These are phyloP conservation scores for Abrostola tripartita DNA, from an alignment of 2,888 invertebrate genomes.

Conservation along the genomic window DNA sequence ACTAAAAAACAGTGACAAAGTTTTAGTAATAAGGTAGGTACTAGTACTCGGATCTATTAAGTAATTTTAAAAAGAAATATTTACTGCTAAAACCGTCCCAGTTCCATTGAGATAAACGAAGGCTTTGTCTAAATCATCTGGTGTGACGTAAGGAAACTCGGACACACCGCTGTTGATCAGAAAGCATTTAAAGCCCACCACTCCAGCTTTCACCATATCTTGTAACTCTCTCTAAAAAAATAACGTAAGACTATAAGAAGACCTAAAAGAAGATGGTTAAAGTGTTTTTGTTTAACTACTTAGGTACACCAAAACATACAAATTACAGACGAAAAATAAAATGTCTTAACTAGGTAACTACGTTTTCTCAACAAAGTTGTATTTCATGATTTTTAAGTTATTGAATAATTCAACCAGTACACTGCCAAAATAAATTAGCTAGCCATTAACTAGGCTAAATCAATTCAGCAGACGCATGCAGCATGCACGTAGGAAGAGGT, in stretches of 20 bases:
- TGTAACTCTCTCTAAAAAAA: constrained; percentile 83
- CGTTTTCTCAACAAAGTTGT: too few relatives aligned
- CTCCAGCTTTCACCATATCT: constrained; percentile 88
- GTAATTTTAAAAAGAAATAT: constrained; percentile 37
- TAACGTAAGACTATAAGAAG: background rate
- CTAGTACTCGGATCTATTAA: background rate
- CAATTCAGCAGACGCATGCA: background rate
- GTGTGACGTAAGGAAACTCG: constrained; percentile 90
- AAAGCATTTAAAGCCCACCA: constrained; percentile 92
- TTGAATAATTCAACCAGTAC: background rate
- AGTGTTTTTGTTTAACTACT: background rate
- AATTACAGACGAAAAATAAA: too few relatives aligned
- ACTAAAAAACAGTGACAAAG: constrained; percentile 73
- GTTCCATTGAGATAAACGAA: constrained; percentile 87
- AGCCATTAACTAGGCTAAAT: background rate
- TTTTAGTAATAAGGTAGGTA: background rate
- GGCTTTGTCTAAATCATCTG: constrained; percentile 86
- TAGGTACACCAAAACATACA: background rate
- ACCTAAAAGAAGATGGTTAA: background rate
- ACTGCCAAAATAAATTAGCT: background rate
- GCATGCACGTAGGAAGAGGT: too few relatives aligned
- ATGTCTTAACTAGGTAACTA: too few relatives aligned
- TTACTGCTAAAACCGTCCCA: constrained; percentile 90
- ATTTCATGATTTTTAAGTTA: too few relatives aligned
- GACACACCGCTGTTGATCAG: constrained; percentile 90